Evolutionary conservation across 2,797 vertebrate genomes (phyloP).

Genomic region (Danionella dracula): DNA sequence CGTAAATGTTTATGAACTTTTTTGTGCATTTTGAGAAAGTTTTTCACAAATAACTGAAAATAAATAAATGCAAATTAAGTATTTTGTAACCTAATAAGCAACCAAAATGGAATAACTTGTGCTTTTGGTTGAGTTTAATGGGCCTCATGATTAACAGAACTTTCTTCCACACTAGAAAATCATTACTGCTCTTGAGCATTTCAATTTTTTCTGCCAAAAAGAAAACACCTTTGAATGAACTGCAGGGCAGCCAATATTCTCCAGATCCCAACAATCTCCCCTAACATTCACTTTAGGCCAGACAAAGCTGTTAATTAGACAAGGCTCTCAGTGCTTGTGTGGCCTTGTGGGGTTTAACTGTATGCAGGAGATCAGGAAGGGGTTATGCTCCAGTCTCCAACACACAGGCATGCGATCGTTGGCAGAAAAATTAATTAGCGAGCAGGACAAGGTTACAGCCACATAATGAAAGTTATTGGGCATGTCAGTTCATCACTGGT

Average conservation of each 20-base stretch:
- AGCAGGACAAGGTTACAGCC: constrained; percentile 65
- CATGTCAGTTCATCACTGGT: constrained; percentile 69
- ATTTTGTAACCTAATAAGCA: too few relatives aligned
- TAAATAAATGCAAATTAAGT: too few relatives aligned
- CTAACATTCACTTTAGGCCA: background rate
- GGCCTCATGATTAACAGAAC: too few relatives aligned
- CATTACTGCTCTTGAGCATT: background rate
- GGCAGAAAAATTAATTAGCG: constrained; percentile 67
- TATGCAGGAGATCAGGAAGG: constrained; percentile 42
- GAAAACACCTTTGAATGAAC: background rate
- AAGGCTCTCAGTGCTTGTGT: background rate
- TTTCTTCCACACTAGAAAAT: background rate
- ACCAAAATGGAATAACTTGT: too few relatives aligned
- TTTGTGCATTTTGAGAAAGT: too few relatives aligned
- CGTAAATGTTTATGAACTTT: too few relatives aligned
- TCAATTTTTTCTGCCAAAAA: background rate
- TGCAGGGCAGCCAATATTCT: background rate
- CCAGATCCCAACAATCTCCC: background rate
- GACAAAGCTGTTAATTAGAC: background rate
- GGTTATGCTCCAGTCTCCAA: constrained; percentile 32
- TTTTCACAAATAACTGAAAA: too few relatives aligned
- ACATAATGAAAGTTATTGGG: constrained; percentile 73
- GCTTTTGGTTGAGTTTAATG: too few relatives aligned
- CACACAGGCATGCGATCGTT: constrained; percentile 51
- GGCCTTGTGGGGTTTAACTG: background rate